Base-by-base conservation (phyloP, 2,113 vertebrate genomes). In the Callaeas wilsoni region DNA sequence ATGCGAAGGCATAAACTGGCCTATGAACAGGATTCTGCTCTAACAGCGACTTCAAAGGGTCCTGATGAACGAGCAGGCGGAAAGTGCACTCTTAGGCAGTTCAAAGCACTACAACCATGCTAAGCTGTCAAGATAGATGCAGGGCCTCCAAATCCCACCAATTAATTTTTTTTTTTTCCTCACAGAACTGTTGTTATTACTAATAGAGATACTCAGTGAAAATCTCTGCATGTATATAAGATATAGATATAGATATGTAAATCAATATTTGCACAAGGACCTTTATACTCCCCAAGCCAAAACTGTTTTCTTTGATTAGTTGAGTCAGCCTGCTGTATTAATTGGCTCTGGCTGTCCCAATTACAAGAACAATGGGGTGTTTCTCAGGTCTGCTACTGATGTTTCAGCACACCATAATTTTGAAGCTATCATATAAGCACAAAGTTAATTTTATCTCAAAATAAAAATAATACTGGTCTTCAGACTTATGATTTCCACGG, bases 381-480 rank as follows among this genome's bases (percentile, higher is more conserved):
- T 93, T 94, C 39, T 87, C 91, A 93, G 75, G 75, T 93, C 77
- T 93, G 70, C 49, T 50, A 47, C 29, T 35, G 64, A 93, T 86
- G 47, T 86, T 75, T 76, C 65, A 71, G 44, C 42, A 68, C 50
- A 33, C 84, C 53, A 55, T 15, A 78, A 35, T 84, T 87, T 33
- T 57, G 53, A 94, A 91, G 59, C 64, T 73, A 67, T 87, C 83
- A 9, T 86, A 76, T 22, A 67, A 94, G 10, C 50, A 62, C 39
- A 57, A 80, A 85, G 39, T 69, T 89, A 87, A 93, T 93, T 92
- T 97, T 89, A 92, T 91, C 85, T 94, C 64, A 60, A 75, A 97
- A 81, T 47, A 60, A 94, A 95, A 82, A 85, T 89, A 94, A 93
- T 69, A 70, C 19, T 76, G 57, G 35, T n/a, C 56, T 57, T 75